Evolutionary conservation across 2,888 invertebrate species (phyloP).

Genomic region (Epirrita christyi): DNA sequence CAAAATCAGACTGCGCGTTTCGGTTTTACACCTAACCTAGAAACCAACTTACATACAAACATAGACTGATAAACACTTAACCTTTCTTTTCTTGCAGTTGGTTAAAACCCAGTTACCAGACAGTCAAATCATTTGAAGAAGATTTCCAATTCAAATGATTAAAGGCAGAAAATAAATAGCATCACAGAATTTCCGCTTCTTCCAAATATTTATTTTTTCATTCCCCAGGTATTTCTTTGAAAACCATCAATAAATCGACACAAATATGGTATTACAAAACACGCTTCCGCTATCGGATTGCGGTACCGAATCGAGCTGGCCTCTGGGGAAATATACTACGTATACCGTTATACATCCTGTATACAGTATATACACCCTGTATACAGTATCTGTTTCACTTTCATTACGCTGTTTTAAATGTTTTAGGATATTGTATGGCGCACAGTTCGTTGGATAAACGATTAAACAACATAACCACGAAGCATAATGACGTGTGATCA

Average conservation of each 20-base stretch:
- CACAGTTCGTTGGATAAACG: too few relatives aligned
- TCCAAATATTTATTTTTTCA: slow-evolving; percentile 14
- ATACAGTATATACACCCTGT: slow-evolving; percentile 5
- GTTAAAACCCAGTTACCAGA: background rate
- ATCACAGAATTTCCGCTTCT: background rate
- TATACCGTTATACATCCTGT: slow-evolving; percentile 3
- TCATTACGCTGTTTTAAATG: too few relatives aligned
- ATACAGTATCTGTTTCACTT: background rate
- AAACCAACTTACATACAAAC: too few relatives aligned
- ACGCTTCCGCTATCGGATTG: slow-evolving; percentile 13
- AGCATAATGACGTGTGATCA: too few relatives aligned
- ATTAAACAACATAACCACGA: too few relatives aligned
- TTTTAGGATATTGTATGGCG: too few relatives aligned
- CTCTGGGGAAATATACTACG: slow-evolving; percentile 23
- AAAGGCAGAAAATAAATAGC: background rate
- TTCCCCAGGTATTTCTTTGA: slow-evolving; percentile 20
- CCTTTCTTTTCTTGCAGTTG: background rate
- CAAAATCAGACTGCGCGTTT: too few relatives aligned
- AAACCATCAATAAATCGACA: slow-evolving; percentile 30
- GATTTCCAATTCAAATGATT: background rate
- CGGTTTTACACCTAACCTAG: too few relatives aligned
- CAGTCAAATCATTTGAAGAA: background rate
- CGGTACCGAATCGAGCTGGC: slow-evolving; percentile 15
- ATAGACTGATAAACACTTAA: too few relatives aligned
- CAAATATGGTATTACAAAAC: slow-evolving; percentile 31